phyloP scores from a whole-genome alignment of 2,113 vertebrate species.

The Pachyramphus minor region DNA sequence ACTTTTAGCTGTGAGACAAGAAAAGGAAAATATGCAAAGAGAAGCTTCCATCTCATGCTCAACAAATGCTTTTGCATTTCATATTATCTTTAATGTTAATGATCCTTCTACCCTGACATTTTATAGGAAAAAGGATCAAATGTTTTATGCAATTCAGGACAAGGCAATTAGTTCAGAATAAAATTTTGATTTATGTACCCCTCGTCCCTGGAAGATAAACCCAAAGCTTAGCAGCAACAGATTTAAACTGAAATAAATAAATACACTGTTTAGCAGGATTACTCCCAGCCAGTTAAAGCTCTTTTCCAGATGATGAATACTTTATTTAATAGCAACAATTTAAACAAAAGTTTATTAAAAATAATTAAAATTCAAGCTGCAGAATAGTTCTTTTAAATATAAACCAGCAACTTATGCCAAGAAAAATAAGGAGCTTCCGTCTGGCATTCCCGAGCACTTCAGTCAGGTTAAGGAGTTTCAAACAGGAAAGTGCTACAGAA shows the following conservation, averaged over 20 bases:
- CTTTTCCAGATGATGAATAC: background rate
- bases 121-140: background rate
- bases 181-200: background rate
- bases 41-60: background rate
- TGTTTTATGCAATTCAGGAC: background rate
- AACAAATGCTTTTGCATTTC: background rate
- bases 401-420: constrained; percentile 10
- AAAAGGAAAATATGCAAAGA: background rate
- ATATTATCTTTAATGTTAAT: background rate
- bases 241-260: background rate
- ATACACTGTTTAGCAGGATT: background rate
- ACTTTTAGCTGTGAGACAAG: background rate
- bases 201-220: background rate
- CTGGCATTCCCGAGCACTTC: background rate
- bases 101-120: background rate
- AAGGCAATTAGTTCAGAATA: background rate
- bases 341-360: background rate
- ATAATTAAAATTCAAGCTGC: background rate
- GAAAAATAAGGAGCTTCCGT: background rate
- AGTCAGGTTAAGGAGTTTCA: background rate
- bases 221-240: background rate
- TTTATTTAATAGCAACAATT: constrained; percentile 9
- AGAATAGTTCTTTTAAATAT: background rate
- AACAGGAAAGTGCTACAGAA: background rate
- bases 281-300: background rate